Evolutionary conservation across 2,113 vertebrate genomes (phyloP).

Genomic region (Montifringilla adamsi): DNA sequence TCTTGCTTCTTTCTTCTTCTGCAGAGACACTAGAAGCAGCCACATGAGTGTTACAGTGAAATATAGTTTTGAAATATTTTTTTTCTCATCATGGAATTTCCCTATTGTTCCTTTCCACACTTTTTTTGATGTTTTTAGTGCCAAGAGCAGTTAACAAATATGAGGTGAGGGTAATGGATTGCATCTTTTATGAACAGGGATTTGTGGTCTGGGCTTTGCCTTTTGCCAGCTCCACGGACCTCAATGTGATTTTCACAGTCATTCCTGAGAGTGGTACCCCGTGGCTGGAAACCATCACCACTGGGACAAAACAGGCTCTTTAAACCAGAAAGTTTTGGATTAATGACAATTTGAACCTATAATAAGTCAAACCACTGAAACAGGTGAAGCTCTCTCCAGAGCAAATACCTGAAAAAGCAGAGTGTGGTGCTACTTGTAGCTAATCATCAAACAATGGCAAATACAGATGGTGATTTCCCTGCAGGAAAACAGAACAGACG

Average conservation of each 20-base stretch:
- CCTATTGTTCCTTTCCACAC: background rate
- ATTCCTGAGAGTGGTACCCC: background rate
- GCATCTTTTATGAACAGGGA: background rate
- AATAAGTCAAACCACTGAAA: background rate
- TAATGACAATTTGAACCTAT: background rate
- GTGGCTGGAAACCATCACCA: background rate
- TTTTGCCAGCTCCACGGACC: background rate
- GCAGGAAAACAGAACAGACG: background rate
- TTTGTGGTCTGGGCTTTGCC: background rate
- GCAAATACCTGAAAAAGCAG: background rate
- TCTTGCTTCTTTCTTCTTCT: background rate
- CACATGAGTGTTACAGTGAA: background rate
- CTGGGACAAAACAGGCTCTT: background rate
- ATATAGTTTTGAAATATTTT: background rate
- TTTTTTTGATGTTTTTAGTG: background rate
- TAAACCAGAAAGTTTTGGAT: background rate
- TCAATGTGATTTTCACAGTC: background rate
- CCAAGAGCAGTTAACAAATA: background rate
- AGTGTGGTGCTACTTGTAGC: background rate
- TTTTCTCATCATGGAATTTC: background rate
- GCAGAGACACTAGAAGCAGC: background rate
- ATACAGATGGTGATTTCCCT: conserved; percentile 6
- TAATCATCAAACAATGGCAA: background rate
- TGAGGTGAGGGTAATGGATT: background rate
- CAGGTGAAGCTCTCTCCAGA: background rate